Conservation (phyloP, 1,140 invertebrate genomes). For the Polyergus mexicanus region DNA sequence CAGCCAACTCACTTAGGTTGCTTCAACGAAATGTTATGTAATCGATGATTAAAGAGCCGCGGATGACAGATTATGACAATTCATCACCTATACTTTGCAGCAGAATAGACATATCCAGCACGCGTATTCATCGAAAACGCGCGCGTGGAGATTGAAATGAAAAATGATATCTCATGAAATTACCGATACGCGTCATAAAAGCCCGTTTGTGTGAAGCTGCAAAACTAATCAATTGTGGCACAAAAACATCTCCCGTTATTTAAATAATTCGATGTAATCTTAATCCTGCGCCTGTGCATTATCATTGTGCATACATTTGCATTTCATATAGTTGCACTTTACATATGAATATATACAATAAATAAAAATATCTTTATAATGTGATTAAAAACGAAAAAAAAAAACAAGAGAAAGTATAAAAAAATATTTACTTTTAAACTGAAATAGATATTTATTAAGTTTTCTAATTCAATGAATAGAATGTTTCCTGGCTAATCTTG, state of each 20-base stretch:
- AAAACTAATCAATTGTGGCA: background rate
- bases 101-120: conserved; percentile 26
- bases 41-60: conserved; percentile 67
- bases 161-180: conserved; percentile 46
- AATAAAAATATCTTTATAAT: background rate
- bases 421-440: background rate
- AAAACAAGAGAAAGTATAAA: background rate
- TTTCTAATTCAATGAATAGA: background rate
- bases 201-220: background rate
- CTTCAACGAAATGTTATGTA: conserved; percentile 70
- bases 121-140: background rate
- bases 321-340: background rate
- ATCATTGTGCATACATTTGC: background rate
- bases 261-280: conserved; percentile 7
- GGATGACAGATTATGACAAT: conserved; percentile 68
- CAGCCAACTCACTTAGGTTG: conserved; percentile 59
- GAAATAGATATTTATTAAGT: background rate
- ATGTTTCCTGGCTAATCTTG: background rate
- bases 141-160: conserved; percentile 3
- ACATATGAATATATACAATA: background rate
- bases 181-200: background rate
- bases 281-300: background rate
- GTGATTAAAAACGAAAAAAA: background rate
- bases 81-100: conserved; percentile 63
- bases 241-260: conserved; percentile 6